These are phyloP conservation scores for Brachionus angularis DNA, from an alignment of 1,140 invertebrate genomes.

Conservation along the genomic window DNA sequence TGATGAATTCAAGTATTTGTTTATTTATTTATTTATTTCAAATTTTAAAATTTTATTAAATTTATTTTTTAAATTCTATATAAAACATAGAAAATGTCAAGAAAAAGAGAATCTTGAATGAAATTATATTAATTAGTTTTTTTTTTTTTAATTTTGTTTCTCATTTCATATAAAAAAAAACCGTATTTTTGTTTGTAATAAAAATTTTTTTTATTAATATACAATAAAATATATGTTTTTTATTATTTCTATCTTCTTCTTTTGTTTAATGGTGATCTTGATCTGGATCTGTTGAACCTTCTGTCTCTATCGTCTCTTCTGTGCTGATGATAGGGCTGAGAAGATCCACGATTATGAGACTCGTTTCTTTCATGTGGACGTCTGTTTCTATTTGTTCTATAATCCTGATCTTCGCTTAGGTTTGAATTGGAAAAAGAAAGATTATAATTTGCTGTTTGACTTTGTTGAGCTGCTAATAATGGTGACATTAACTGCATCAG, in stretches of 20 bases:
- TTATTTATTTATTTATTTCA: too few species aligned
- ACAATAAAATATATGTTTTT: too few species aligned
- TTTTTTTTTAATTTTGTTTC: too few species aligned
- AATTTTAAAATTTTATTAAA: too few species aligned
- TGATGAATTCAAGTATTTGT: too few species aligned
- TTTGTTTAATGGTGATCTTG: not conserved
- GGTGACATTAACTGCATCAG: not conserved
- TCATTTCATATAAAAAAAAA: too few species aligned
- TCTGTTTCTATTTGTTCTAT: slow-evolving; percentile 2
- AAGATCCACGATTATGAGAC: not conserved
- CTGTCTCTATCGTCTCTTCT: not conserved
- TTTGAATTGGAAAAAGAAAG: not conserved
- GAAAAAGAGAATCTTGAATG: too few species aligned
- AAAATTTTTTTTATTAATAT: too few species aligned
- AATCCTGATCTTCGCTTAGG: slow-evolving; percentile 2
- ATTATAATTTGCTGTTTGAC: not conserved
- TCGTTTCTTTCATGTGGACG: not conserved
- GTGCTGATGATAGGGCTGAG: not conserved
- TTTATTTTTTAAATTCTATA: too few species aligned
- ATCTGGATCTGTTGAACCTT: slow-evolving; percentile 14
- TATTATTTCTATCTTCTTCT: slow-evolving; percentile 38
- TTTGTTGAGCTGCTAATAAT: not conserved
- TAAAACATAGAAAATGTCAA: too few species aligned
- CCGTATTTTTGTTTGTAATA: too few species aligned
- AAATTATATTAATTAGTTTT: too few species aligned